phyloP scores from a whole-genome alignment of 1,140 invertebrate genomes.

The Drosophila triauraria region DNA sequence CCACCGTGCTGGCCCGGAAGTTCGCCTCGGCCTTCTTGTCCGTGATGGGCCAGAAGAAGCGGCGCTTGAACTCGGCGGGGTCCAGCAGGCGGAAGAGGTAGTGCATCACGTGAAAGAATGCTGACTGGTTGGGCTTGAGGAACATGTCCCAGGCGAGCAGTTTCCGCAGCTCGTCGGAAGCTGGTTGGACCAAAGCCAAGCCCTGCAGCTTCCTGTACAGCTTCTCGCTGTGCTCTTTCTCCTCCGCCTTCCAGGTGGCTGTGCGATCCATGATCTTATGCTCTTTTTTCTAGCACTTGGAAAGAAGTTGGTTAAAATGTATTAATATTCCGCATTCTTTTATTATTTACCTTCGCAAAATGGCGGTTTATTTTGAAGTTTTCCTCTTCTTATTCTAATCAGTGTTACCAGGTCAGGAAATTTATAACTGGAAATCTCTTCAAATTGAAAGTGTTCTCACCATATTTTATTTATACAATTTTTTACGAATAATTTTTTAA shows the following conservation, averaged over 20 bases:
- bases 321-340: not conserved
- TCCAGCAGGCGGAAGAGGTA: constrained; percentile 85
- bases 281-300: not conserved
- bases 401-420: constrained; percentile 4
- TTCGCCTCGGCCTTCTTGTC: constrained; percentile 86
- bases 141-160: constrained; percentile 85
- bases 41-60: constrained; percentile 86
- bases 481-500: not conserved
- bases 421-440: not conserved
- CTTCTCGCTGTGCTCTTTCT: constrained; percentile 75
- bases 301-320: not conserved
- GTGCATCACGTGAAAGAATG: constrained; percentile 86
- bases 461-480: no score
- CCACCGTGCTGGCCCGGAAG: constrained; percentile 81
- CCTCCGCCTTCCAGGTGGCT: constrained; percentile 73
- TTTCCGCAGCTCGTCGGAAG: constrained; percentile 69
- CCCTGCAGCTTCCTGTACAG: constrained; percentile 64
- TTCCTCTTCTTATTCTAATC: not conserved
- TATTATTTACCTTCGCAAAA: constrained; percentile 10
- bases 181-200: constrained; percentile 60
- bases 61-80: constrained; percentile 83
- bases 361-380: constrained; percentile 44
- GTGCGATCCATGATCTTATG: constrained; percentile 67
- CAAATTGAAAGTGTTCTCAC: no score
- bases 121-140: constrained; percentile 85